These are phyloP conservation scores for Leuciscus idus DNA, from an alignment of 2,113 vertebrate species.

Conservation along the genomic window DNA sequence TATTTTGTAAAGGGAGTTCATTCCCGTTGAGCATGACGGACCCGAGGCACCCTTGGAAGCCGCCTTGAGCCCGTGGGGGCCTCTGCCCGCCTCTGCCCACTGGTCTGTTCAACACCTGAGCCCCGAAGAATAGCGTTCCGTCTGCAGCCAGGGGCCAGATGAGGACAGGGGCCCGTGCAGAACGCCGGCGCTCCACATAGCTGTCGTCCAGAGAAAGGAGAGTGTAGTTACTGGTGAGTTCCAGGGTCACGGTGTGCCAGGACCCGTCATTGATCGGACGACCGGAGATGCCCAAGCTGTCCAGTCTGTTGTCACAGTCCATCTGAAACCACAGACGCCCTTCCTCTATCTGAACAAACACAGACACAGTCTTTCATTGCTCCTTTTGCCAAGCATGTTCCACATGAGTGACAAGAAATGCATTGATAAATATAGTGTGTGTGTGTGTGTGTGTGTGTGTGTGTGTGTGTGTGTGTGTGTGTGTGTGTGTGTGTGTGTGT, in stretches of 20 bases:
- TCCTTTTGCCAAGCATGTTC: too few species aligned
- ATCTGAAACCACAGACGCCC: conserved; percentile 95
- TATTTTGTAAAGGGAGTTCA: conserved; percentile 91
- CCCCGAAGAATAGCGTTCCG: conserved; percentile 89
- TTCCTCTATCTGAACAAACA: conserved; percentile 81
- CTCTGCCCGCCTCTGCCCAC: conserved; percentile 67
- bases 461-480: too few species aligned
- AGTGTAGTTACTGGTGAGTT: conserved; percentile 92
- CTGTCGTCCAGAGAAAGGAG: conserved; percentile 92
- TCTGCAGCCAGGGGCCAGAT: conserved; percentile 86
- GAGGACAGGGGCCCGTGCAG: conserved; percentile 81
- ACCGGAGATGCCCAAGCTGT: conserved; percentile 92
- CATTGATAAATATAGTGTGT: too few species aligned
- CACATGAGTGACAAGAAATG: too few species aligned
- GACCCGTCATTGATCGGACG: conserved; percentile 89
- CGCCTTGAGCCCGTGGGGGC: conserved; percentile 82
- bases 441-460: too few species aligned
- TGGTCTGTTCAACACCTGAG: conserved; percentile 77
- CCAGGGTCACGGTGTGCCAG: conserved; percentile 92
- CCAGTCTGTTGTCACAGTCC: conserved; percentile 90
- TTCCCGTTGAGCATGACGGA: conserved; percentile 86
- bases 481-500: too few species aligned
- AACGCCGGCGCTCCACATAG: conserved; percentile 89
- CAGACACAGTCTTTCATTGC: background rate
- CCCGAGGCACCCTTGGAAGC: conserved; percentile 94